Conservation (phyloP, 2,113 vertebrate genomes). For the Ellobius talpinus region DNA sequence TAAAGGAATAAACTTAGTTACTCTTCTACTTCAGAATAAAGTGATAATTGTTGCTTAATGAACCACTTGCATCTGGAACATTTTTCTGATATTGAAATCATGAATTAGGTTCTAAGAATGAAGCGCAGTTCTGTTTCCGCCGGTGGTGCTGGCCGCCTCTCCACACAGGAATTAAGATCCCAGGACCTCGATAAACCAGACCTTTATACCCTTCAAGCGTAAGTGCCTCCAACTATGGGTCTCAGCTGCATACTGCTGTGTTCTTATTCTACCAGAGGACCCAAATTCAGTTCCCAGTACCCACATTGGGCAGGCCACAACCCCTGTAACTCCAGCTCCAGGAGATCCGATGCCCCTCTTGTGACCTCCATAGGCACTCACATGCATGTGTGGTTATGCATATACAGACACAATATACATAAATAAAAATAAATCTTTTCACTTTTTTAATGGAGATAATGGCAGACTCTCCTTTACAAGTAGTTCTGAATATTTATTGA, state of each 20-base stretch:
- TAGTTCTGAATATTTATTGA: background rate
- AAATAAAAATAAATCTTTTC: background rate
- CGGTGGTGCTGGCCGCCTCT: constrained; percentile 86
- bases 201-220: constrained; percentile 94
- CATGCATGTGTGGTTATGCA: background rate
- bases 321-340: background rate
- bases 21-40: constrained; percentile 23
- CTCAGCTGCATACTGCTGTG: background rate
- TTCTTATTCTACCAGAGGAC: background rate
- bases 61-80: background rate
- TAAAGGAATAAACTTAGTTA: constrained; percentile 5
- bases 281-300: background rate
- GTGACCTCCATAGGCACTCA: background rate
- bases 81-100: background rate
- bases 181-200: constrained; percentile 92
- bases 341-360: background rate
- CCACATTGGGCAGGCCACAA: background rate
- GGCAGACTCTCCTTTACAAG: background rate
- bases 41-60: background rate
- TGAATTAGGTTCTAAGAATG: constrained; percentile 69
- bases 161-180: constrained; percentile 91
- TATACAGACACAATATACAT: background rate
- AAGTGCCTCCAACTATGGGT: constrained; percentile 63
- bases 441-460: background rate
- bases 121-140: constrained; percentile 85